A percentile compares a stretch with the other conserved stretches of the same genome.
These are phyloP conservation scores for Pterois miles DNA, from an alignment of 2,797 vertebrate genomes.

Conservation along the genomic window DNA sequence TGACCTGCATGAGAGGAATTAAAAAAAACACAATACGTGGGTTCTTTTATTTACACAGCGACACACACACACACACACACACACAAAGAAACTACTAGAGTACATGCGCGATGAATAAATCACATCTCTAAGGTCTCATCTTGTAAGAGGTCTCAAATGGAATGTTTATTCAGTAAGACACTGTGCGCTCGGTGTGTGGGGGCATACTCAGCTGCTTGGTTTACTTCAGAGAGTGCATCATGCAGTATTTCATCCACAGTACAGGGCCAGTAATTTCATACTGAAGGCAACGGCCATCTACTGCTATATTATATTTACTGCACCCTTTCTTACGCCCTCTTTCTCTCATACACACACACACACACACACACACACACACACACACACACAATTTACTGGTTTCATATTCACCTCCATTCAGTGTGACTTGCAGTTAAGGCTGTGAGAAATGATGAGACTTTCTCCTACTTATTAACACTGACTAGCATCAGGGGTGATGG, in stretches of 20 bases:
- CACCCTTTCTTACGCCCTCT: not conserved
- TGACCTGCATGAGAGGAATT: constrained; percentile 9
- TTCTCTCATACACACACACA: not conserved
- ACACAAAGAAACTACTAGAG: not conserved
- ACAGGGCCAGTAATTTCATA: constrained; percentile 35
- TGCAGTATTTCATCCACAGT: constrained; percentile 40
- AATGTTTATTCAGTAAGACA: constrained; percentile 34
- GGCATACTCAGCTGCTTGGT: not conserved
- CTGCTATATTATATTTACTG: constrained; percentile 21
- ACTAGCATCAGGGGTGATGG: constrained; percentile 34
- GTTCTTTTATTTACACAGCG: not conserved
- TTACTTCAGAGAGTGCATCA: constrained; percentile 32
- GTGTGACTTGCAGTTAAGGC: constrained; percentile 4
- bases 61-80: not conserved
- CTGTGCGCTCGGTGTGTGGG: not conserved
- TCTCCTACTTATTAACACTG: constrained; percentile 43
- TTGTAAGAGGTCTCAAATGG: constrained; percentile 20
- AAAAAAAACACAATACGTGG: not conserved
- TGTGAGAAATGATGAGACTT: constrained; percentile 16
- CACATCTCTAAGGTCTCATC: constrained; percentile 20
- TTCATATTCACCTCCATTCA: constrained; percentile 16
- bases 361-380: not conserved
- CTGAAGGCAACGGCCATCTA: constrained; percentile 38
- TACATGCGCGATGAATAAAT: constrained; percentile 22
- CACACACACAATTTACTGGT: constrained; percentile 2